These are phyloP conservation scores for Enteromius unitaeniatus DNA, from an alignment of 2,797 vertebrate genomes.

Conservation along the genomic window DNA sequence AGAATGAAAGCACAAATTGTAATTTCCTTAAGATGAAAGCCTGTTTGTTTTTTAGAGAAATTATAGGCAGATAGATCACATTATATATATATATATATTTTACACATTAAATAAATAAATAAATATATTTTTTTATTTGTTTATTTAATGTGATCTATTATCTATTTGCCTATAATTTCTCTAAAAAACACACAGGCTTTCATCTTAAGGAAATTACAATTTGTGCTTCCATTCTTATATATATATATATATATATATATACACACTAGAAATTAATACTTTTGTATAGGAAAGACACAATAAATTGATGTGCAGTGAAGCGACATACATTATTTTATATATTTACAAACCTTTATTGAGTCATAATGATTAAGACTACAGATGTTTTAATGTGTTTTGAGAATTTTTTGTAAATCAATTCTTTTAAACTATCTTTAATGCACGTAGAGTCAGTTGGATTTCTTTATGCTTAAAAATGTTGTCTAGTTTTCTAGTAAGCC, in stretches of 20 bases:
- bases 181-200: too few relatives aligned
- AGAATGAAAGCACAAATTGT: conserved; percentile 3
- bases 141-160: too few relatives aligned
- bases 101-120: too few relatives aligned
- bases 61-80: neutral
- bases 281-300: neutral
- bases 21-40: conserved; percentile 12
- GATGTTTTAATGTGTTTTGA: neutral
- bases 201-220: too few relatives aligned
- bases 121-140: too few relatives aligned
- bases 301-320: too few relatives aligned
- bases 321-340: neutral
- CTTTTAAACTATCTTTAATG: neutral
- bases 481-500: too few relatives aligned
- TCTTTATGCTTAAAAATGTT: neutral
- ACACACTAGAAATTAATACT: neutral
- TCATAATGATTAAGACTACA: neutral
- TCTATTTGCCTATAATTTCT: too few relatives aligned
- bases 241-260: too few relatives aligned
- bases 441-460: too few relatives aligned
- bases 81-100: too few relatives aligned
- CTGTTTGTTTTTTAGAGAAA: neutral
- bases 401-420: neutral
- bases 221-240: too few relatives aligned
- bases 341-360: neutral